Percentiles rank a stretch among this genome's conserved stretches.
phyloP scores from a whole-genome alignment of 64 coral and sea anemone species.

The Acropora tenuis region DNA sequence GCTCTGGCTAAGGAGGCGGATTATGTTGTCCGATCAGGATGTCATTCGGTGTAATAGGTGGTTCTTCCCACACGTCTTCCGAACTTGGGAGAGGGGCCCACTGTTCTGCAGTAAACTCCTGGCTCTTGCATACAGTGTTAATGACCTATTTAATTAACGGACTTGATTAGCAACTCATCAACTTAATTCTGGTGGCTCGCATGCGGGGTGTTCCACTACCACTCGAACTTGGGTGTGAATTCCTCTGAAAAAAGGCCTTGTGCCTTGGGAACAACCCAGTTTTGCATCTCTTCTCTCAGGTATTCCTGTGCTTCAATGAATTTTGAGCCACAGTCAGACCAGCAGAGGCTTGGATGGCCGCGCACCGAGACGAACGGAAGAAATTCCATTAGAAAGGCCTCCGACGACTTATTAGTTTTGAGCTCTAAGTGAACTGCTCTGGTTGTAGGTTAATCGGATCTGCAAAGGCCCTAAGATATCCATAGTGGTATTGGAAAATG shows the following conservation, averaged over 20 bases:
- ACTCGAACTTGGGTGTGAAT: neutral
- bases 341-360: slow-evolving; percentile 49
- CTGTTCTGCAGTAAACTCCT: slow-evolving; percentile 64
- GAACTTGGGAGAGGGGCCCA: slow-evolving; percentile 73
- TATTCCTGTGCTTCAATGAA: slow-evolving; percentile 63
- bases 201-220: neutral
- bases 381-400: slow-evolving; percentile 59
- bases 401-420: slow-evolving; percentile 29
- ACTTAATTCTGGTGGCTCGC: neutral
- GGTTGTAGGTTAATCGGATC: slow-evolving; percentile 50
- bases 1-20: neutral
- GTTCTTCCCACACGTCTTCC: slow-evolving; percentile 54
- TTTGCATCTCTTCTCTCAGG: slow-evolving; percentile 17
- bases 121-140: slow-evolving; percentile 52
- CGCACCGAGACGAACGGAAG: slow-evolving; percentile 40
- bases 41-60: slow-evolving; percentile 42
- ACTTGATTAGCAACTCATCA: slow-evolving; percentile 28
- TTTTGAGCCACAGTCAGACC: slow-evolving; percentile 63
- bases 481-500: slow-evolving; percentile 61
- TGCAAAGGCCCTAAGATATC: slow-evolving; percentile 69
- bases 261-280: slow-evolving; percentile 55
- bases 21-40: slow-evolving; percentile 31
- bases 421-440: slow-evolving; percentile 60
- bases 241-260: slow-evolving; percentile 39
- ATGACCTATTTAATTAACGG: slow-evolving; percentile 56